Base-by-base conservation (phyloP, 2,888 invertebrate species). In the Pammene aurita region DNA sequence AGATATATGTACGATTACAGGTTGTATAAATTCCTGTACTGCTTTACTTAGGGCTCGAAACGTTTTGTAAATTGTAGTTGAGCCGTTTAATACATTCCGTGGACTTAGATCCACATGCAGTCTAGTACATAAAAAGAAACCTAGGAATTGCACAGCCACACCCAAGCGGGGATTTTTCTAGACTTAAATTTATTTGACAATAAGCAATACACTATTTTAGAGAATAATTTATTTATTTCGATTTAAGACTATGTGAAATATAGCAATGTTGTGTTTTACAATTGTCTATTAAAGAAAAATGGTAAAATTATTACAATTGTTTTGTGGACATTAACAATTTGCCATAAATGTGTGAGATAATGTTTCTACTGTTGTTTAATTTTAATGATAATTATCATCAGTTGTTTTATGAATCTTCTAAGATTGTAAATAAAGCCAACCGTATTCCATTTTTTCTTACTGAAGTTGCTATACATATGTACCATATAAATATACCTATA, bases 201-300 rank as follows among this genome's bases (percentile, higher is more conserved):
- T 91, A 92, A 92, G 91, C 87, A 84, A 87, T 86, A 85, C 81
- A 83, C 81, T 85, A 81, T 82, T 79, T 64, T 89, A 90, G 89
- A 86, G 77, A 82, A 81, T 90, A 83, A 89, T 87, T 91, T 90
- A 92, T 92, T 92, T 92, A 92, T 92, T 92, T 91, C 85, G 89
- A 83, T 88, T 85, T 92, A 92, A 87, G 91, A 87, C 86, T 87
- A 88, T 88, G 89, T 92, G 89, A 90, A 88, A 85, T 88, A 88
- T 87, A 85, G 85, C 87, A 83, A 86, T 84, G 90, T 92, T 91
- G 87, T 90, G 90, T 91, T 91, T 91, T 91, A 87, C 90, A 83
- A 87, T 84, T 91, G 88, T 90, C 92, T 91, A 90, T 82, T 79
- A 76, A 81, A 78, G 42, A 57, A 63, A 57, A 65, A 70, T 85